Base-by-base conservation (phyloP, 2,888 invertebrate genomes). In the Dione juno region DNA sequence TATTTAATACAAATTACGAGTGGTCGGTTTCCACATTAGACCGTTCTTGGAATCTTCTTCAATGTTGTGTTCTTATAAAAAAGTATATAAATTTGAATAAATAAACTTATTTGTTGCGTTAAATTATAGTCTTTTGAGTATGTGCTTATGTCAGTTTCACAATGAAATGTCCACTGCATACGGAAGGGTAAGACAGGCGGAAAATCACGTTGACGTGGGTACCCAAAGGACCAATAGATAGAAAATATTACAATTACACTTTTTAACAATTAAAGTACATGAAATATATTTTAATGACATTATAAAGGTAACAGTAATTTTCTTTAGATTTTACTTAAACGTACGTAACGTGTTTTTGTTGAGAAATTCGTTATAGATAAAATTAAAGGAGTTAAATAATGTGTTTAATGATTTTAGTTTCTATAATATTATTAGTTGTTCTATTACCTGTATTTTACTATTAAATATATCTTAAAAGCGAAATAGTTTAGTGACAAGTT, bases 141-240 rank as follows among this genome's bases (percentile, higher is more conserved):
- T 11, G 11, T n/a, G 10, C 11, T 61, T 28, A 7, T 28, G 28
- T 43, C 59, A 57, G 54, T 72, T 66, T 72, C 70, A 71, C 69
- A 73, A 73, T 58, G 67, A 66, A 65, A 71, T 70, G 74, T 76
- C 75, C 69, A 70, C 59, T 57, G 69, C 77, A 76, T 70, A 72
- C 72, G 72, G 68, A 75, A 66, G 72, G 69, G 35, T 65, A 75
- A 54, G 78, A 74, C 76, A 74, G 66, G 69, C 70, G 77, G 77
- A 77, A 74, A 77, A 77, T 66, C 64, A 66, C 50, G 45, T 74
- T 71, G 77, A 75, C 69, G 70, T 71, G 65, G 73, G 70, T 71
- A 43, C 41, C 41, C 53, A 58, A 54, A 58, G 50, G 57, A 37
- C 53, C 14, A 28, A 11, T 50, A 43, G n/a, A 41, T 69, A 63